Conservation (phyloP, 2,113 vertebrate species). For the Myocastor coypus region DNA sequence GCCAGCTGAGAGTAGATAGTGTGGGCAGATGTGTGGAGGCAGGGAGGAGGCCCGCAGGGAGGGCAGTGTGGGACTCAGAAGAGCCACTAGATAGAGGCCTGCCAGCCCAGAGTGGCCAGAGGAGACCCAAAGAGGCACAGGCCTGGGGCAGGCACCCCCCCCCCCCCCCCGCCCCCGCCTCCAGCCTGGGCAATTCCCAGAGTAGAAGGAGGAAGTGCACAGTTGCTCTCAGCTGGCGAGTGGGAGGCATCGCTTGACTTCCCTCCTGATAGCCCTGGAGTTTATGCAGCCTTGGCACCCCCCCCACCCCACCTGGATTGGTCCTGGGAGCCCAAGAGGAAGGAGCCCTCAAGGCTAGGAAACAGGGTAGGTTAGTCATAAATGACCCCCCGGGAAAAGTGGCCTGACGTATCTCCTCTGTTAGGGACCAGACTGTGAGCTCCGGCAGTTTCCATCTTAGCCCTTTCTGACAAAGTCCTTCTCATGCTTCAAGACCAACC, state of each 20-base stretch:
- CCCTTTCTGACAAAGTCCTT: not conserved
- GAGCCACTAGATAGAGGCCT: not conserved
- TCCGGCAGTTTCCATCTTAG: not conserved
- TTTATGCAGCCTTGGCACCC: not conserved
- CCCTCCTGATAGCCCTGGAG: slow-evolving; percentile 48
- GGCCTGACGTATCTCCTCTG: not conserved
- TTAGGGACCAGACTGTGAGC: not conserved
- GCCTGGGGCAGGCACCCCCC: not conserved
- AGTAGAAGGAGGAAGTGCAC: slow-evolving; percentile 69
- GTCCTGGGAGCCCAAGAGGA: not conserved
- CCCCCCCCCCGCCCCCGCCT: not conserved
- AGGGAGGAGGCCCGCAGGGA: not conserved
- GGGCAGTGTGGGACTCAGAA: not conserved
- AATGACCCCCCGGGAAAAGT: not conserved
- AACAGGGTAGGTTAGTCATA: not conserved
- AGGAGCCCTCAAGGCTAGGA: not conserved
- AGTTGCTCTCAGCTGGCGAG: slow-evolving; percentile 64
- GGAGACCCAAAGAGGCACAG: not conserved
- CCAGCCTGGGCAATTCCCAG: slow-evolving; percentile 29
- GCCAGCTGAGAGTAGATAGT: rapidly evolving
- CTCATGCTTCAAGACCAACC: slow-evolving; percentile 3
- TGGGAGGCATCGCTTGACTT: slow-evolving; percentile 64
- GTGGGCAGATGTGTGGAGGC: not conserved
- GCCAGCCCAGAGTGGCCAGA: not conserved
- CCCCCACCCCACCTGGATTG: not conserved